Evolutionary conservation across 1,140 invertebrate species (phyloP).

Genomic region (Drosophila suzukii): DNA sequence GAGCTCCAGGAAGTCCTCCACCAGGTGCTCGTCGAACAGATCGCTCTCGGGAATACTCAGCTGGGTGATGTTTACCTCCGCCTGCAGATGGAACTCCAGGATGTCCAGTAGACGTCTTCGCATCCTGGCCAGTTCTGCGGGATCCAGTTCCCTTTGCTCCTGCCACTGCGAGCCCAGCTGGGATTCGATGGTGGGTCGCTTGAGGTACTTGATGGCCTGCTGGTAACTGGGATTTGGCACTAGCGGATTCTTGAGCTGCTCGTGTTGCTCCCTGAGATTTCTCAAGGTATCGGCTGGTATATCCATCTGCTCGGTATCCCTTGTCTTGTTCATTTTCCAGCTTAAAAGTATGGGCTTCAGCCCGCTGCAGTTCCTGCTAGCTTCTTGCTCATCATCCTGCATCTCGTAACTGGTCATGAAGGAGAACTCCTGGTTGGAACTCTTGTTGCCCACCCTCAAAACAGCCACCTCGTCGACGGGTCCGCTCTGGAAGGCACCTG

Average conservation of each 20-base stretch:
- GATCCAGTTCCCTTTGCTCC: constrained; percentile 3
- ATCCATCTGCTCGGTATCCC: constrained; percentile 16
- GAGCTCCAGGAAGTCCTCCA: constrained; percentile 66
- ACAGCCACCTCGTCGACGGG: constrained; percentile 59
- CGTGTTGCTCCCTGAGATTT: constrained; percentile 36
- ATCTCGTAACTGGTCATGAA: constrained; percentile 72
- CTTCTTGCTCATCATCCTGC: constrained; percentile 35
- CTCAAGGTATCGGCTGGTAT: constrained; percentile 25
- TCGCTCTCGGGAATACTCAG: constrained; percentile 78
- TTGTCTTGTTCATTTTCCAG: constrained; percentile 33
- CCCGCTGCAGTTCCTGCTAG: constrained; percentile 52
- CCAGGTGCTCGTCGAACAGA: constrained; percentile 68
- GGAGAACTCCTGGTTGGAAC: constrained; percentile 25
- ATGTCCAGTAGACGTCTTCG: constrained; percentile 54
- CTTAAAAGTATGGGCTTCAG: constrained; percentile 29
- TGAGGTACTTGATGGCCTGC: constrained; percentile 51
- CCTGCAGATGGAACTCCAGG: constrained; percentile 52
- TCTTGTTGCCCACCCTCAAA: constrained; percentile 27
- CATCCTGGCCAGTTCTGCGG: constrained; percentile 16
- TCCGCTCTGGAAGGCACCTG: constrained; percentile 55
- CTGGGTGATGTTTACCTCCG: constrained; percentile 77
- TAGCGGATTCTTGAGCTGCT: constrained; percentile 9
- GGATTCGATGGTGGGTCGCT: constrained; percentile 38
- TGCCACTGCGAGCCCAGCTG: constrained; percentile 37
- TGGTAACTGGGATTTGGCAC: constrained; percentile 45